Base-by-base conservation (phyloP, 1,140 invertebrate genomes). In the Zaprionus tsacasi region DNA sequence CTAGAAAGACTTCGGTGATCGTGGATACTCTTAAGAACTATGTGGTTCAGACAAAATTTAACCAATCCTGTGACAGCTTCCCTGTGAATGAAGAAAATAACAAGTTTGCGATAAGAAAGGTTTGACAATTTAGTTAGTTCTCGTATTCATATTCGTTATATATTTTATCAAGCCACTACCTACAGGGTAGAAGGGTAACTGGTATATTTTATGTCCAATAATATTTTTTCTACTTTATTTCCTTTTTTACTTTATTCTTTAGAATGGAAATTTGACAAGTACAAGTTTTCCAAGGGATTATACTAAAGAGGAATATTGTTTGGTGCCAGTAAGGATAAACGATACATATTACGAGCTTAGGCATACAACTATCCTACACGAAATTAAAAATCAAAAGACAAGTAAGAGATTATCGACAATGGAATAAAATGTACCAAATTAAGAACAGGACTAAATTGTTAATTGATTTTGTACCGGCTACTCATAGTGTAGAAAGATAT, bases 251-350 rank as follows among this genome's bases (percentile, higher is more conserved):
- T 27, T 43, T 60, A 10, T 8, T 33, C 30, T 33, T 48, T 15
- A 60, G 58, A 48, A 48, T 27, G 58, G 58, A 33, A 12, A 2
- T 0, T 25, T 60, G 1, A 43, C 5, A 15, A 40, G 0, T 21
- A 15, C 3, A 10, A n/a, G 11, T n/a, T 0, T 35, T 8, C 4
- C 1, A 10, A 15, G 0, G 2, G 11, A 11, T 12, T 33, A 10
- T 8, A 8, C 3, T 3, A 60, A 60, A 11, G 12, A 12, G n/a
- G 58, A 60, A 2, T 60, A 60, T 45, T 60, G 58, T 40, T 40
- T 60, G n/a, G 6, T 60, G 25, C 58, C 58, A 15, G 12, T 45
- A 6, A 60, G 6, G n/a, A 30, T 33, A 2, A 30, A 13, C 13
- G 25, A 33, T 1, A 25, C 8, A 15, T 27, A 48, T 48, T 60